phyloP scores from a whole-genome alignment of 2,113 vertebrate genomes.

The Pandion haliaetus region DNA sequence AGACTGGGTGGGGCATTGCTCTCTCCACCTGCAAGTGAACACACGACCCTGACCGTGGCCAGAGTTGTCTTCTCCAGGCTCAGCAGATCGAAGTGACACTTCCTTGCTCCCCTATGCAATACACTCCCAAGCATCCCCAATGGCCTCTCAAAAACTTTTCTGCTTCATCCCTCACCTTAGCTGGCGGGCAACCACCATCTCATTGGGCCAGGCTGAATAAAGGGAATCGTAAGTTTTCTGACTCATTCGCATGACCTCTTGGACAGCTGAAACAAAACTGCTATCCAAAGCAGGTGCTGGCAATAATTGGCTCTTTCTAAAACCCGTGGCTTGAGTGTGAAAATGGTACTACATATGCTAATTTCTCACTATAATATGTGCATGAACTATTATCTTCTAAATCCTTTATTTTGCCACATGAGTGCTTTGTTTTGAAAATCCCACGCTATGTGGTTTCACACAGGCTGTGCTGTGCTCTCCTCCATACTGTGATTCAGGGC shows the following conservation, averaged over 20 bases:
- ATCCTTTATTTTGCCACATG: constrained; percentile 47
- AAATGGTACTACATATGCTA: constrained; percentile 54
- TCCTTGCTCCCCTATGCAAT: not conserved
- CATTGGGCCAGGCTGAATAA: not conserved
- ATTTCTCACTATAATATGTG: constrained; percentile 44
- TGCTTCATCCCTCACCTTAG: not conserved
- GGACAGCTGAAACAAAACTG: constrained; percentile 27
- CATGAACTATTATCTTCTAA: not conserved
- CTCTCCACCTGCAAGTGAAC: not conserved
- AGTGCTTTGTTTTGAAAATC: constrained; percentile 56
- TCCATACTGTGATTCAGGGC: not conserved
- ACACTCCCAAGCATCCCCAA: not conserved
- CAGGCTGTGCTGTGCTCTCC: not conserved
- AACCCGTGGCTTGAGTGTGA: not conserved
- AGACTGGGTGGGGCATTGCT: not conserved
- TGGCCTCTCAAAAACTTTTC: not conserved
- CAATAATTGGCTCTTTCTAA: constrained; percentile 40
- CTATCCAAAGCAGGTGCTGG: constrained; percentile 46
- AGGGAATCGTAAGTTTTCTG: not conserved
- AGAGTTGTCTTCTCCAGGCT: not conserved
- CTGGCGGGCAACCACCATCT: not conserved
- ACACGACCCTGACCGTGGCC: rapidly evolving
- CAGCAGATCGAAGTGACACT: not conserved
- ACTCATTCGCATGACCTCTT: not conserved
- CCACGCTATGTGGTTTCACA: constrained; percentile 16